These are phyloP conservation scores for Scolopax mira DNA, from an alignment of 2,113 vertebrate species.

Conservation along the genomic window DNA sequence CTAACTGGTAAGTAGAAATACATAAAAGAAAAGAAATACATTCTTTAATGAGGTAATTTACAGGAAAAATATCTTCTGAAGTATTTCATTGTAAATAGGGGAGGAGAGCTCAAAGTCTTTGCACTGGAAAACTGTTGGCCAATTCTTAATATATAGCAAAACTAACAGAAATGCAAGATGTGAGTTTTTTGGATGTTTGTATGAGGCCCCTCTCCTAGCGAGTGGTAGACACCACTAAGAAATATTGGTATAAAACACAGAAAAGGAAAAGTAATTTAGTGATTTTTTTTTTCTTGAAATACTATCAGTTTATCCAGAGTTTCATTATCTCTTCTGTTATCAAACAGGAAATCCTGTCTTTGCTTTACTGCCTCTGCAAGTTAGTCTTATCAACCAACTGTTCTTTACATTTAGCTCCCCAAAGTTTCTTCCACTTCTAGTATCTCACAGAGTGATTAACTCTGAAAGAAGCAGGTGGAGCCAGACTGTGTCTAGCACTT, in stretches of 20 bases:
- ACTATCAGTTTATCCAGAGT: neutral
- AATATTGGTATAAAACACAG: neutral
- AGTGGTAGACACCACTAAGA: neutral
- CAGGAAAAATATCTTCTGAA: neutral
- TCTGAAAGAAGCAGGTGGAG: neutral
- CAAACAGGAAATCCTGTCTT: constrained; percentile 48
- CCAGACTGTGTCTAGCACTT: neutral
- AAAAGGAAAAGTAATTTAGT: neutral
- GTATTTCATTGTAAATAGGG: neutral
- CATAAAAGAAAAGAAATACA: neutral
- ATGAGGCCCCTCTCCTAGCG: neutral
- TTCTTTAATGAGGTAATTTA: neutral
- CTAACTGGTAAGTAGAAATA: neutral
- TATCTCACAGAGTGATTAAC: neutral
- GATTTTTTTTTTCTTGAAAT: neutral
- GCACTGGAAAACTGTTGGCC: neutral
- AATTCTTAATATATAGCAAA: neutral
- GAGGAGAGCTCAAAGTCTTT: neutral
- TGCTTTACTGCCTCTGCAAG: constrained; percentile 9
- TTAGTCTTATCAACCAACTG: constrained; percentile 6
- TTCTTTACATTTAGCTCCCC: neutral
- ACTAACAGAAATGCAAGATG: neutral
- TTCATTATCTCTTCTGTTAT: constrained; percentile 10
- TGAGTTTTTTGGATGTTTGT: neutral
- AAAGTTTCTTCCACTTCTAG: constrained; percentile 15